Evolutionary conservation across 2,888 invertebrate genomes (phyloP).

Genomic region (Nineta flava): DNA sequence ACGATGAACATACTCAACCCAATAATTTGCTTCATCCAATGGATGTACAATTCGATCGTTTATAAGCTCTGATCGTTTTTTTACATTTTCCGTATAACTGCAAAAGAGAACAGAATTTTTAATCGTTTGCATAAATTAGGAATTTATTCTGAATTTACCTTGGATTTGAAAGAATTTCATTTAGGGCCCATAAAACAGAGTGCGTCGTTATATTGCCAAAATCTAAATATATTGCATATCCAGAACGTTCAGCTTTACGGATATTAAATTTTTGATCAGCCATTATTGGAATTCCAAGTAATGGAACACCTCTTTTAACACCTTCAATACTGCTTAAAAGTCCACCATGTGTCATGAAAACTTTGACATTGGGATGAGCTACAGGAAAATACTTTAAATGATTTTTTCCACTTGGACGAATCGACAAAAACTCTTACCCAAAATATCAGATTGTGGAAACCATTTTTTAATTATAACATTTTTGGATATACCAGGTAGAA

Average conservation of each 20-base stretch:
- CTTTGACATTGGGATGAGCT: slow-evolving; percentile 32
- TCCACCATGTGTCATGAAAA: slow-evolving; percentile 40
- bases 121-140: neutral
- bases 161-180: slow-evolving; percentile 22
- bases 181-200: slow-evolving; percentile 22
- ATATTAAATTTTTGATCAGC: slow-evolving; percentile 30
- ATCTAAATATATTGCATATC: slow-evolving; percentile 23
- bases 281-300: slow-evolving; percentile 31
- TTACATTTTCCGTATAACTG: slow-evolving; percentile 7
- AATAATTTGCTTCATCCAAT: slow-evolving; percentile 2
- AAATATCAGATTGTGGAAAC: slow-evolving; percentile 23
- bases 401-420: neutral
- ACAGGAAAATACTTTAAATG: neutral
- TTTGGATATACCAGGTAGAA: slow-evolving; percentile 21
- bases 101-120: neutral
- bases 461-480: slow-evolving; percentile 25
- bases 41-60: slow-evolving; percentile 8
- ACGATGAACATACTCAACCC: slow-evolving; percentile 5
- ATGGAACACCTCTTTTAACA: slow-evolving; percentile 26
- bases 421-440: slow-evolving; percentile 15
- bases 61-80: slow-evolving; percentile 7
- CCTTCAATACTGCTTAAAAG: slow-evolving; percentile 36
- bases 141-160: slow-evolving; percentile 13
- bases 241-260: slow-evolving; percentile 24
- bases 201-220: slow-evolving; percentile 25